These are phyloP conservation scores for Opisthograptis luteolata DNA, from an alignment of 2,888 invertebrate genomes.

Conservation along the genomic window DNA sequence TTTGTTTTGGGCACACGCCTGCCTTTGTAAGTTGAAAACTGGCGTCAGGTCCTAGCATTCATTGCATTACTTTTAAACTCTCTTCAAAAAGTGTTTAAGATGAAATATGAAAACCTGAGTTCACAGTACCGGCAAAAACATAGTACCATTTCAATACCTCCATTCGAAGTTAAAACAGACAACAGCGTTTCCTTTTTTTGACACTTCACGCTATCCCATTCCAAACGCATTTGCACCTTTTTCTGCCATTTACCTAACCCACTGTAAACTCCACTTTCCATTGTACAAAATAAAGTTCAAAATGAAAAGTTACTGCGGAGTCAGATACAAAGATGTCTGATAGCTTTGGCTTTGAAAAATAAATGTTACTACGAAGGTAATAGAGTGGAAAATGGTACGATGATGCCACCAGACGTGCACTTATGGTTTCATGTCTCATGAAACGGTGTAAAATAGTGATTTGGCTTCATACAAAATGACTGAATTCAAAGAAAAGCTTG, in stretches of 20 bases:
- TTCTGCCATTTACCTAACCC: slow-evolving; percentile 2
- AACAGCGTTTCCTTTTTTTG: slow-evolving; percentile 23
- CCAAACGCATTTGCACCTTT: slow-evolving; percentile 40
- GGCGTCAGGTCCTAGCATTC: no score
- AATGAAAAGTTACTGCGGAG: neutral
- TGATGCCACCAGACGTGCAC: slow-evolving; percentile 34
- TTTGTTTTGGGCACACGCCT: no score
- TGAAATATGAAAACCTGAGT: neutral
- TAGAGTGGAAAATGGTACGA: slow-evolving; percentile 34
- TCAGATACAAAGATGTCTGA: slow-evolving; percentile 12
- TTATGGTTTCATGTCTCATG: slow-evolving; percentile 22
- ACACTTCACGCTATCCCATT: slow-evolving; percentile 37
- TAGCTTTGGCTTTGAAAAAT: slow-evolving; percentile 26
- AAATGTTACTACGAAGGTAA: slow-evolving; percentile 17
- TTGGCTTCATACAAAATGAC: slow-evolving; percentile 5
- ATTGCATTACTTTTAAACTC: no score
- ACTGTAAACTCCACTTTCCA: slow-evolving; percentile 12
- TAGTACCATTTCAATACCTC: neutral
- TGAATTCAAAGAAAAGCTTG: no score
- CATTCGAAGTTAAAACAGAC: slow-evolving; percentile 14
- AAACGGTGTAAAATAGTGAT: slow-evolving; percentile 12
- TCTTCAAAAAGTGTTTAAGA: no score
- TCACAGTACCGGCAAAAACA: neutral
- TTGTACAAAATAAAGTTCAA: slow-evolving; percentile 1
- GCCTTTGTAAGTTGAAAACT: no score